Evolutionary conservation across 2,888 invertebrate species (phyloP).

Genomic region (Scaptomyza tumidula): DNA sequence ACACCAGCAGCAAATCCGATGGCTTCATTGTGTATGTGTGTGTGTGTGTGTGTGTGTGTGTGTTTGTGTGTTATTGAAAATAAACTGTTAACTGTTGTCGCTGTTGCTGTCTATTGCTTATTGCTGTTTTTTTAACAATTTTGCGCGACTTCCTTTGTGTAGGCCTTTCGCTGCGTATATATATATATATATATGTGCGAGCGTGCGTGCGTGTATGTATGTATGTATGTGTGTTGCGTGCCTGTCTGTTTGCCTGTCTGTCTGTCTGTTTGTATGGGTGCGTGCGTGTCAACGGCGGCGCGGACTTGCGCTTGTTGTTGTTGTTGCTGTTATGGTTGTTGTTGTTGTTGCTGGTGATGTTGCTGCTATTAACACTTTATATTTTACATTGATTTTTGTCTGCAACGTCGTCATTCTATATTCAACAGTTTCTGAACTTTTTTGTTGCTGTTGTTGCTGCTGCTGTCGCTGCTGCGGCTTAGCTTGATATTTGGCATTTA

Average conservation of each 20-base stretch:
- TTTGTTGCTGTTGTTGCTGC: constrained; percentile 29
- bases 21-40: constrained; percentile 75
- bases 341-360: constrained; percentile 31
- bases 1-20: constrained; percentile 80
- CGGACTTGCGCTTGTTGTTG: constrained; percentile 37
- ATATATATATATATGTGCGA: neutral
- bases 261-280: constrained; percentile 28
- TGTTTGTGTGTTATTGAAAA: neutral
- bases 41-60: neutral
- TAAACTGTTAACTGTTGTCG: constrained; percentile 18
- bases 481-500: constrained; percentile 24
- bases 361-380: constrained; percentile 68
- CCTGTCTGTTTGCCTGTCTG: constrained; percentile 25
- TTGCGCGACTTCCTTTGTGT: constrained; percentile 33
- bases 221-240: constrained; percentile 17
- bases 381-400: constrained; percentile 77
- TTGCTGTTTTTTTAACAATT: constrained; percentile 22
- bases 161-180: constrained; percentile 24
- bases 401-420: constrained; percentile 81
- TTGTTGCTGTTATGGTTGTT: constrained; percentile 19
- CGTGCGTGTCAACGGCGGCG: constrained; percentile 52
- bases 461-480: constrained; percentile 7
- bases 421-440: constrained; percentile 76
- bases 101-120: constrained; percentile 5
- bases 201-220: constrained; percentile 9